Percentiles rank a stretch among this genome's conserved stretches.
phyloP scores from a whole-genome alignment of 1,140 invertebrate species.

The Euglossa dilemma region DNA sequence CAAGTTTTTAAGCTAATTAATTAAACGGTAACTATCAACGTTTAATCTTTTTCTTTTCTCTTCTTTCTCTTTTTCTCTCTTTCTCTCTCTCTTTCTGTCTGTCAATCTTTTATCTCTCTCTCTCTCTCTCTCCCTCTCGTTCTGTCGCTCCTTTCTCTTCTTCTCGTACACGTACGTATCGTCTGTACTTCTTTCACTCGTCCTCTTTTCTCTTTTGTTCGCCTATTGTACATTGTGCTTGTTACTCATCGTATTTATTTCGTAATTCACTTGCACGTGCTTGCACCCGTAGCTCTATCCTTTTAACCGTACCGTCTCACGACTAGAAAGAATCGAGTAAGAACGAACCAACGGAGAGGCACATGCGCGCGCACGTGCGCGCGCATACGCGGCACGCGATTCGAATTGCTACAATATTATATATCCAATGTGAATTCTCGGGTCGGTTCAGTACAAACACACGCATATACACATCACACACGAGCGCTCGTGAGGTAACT shows the following conservation, averaged over 20 bases:
- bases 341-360: constrained; percentile 52
- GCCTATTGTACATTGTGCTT: constrained; percentile 79
- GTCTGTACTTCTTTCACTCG: constrained; percentile 45
- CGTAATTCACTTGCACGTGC: constrained; percentile 66
- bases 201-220: constrained; percentile 57
- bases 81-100: constrained; percentile 17
- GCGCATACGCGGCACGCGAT: background rate
- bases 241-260: constrained; percentile 79
- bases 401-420: background rate
- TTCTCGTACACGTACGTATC: background rate
- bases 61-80: constrained; percentile 72
- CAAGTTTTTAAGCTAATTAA: constrained; percentile 76
- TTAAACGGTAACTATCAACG: constrained; percentile 70
- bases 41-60: constrained; percentile 59
- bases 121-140: background rate
- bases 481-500: constrained; percentile 1
- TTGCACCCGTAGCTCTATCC: constrained; percentile 69
- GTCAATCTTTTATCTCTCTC: background rate
- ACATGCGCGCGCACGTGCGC: background rate
- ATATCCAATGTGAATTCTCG: constrained; percentile 3
- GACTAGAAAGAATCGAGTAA: constrained; percentile 39
- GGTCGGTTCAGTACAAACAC: constrained; percentile 79
- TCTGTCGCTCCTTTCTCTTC: constrained; percentile 14
- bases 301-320: constrained; percentile 13
- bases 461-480: constrained; percentile 24